These are phyloP conservation scores for Ectemnius continuus DNA, from an alignment of 2,888 invertebrate species.

Conservation along the genomic window DNA sequence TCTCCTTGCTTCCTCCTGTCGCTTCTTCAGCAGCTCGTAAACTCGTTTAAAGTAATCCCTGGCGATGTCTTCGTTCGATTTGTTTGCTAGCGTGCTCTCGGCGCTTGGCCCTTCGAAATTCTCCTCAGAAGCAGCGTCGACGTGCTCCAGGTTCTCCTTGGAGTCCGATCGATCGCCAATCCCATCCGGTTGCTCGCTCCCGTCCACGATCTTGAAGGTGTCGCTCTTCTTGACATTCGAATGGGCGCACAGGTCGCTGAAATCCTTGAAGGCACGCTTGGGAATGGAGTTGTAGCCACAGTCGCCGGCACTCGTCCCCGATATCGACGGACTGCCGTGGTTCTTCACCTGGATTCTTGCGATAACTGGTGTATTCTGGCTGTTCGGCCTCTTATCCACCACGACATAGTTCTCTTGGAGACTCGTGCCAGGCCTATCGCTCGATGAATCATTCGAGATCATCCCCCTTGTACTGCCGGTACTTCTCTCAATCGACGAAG, in stretches of 20 bases:
- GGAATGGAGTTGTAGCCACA: constrained; percentile 68
- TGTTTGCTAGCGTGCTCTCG: constrained; percentile 47
- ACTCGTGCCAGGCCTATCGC: constrained; percentile 61
- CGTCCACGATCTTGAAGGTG: constrained; percentile 72
- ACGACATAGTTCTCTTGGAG: constrained; percentile 71
- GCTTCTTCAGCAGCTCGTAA: constrained; percentile 70
- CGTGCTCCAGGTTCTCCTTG: constrained; percentile 30
- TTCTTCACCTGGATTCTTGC: constrained; percentile 49
- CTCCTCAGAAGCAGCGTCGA: constrained; percentile 16
- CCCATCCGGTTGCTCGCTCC: constrained; percentile 59
- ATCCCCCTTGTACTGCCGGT: neutral
- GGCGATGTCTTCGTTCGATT: constrained; percentile 68
- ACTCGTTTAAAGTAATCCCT: constrained; percentile 73
- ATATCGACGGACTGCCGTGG: constrained; percentile 14
- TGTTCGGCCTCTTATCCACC: constrained; percentile 44
- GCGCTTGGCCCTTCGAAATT: constrained; percentile 30
- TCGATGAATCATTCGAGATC: neutral
- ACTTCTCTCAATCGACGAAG: neutral
- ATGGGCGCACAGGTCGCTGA: constrained; percentile 54
- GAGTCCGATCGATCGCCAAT: constrained; percentile 19
- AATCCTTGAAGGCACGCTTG: constrained; percentile 55
- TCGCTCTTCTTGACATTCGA: constrained; percentile 73
- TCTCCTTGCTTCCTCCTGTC: constrained; percentile 57
- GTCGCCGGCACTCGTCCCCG: constrained; percentile 53
- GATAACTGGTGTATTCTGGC: constrained; percentile 23